Evolutionary conservation across 2,797 vertebrate genomes (phyloP).

Genomic region (Xiphorhynchus erythropygius): DNA sequence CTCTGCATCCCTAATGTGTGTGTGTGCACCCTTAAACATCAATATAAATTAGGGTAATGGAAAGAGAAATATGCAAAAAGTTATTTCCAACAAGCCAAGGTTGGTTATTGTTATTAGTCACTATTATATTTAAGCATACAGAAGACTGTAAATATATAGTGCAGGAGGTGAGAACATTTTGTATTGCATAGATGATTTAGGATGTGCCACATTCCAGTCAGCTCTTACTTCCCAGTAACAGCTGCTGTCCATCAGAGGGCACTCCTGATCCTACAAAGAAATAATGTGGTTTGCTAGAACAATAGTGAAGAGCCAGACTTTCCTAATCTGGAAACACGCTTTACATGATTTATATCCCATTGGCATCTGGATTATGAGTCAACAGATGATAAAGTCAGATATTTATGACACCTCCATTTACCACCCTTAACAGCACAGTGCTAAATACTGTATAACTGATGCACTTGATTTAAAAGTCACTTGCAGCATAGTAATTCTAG

Average conservation of each 20-base stretch:
- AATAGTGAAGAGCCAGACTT: conserved; percentile 35
- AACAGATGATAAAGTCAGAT: conserved; percentile 74
- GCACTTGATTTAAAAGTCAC: conserved; percentile 69
- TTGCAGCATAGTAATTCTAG: conserved; percentile 47
- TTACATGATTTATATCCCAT: conserved; percentile 64
- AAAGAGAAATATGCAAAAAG: background rate
- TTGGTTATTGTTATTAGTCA: background rate
- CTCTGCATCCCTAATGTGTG: background rate
- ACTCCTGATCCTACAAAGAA: conserved; percentile 64
- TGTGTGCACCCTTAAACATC: background rate
- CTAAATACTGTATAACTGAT: conserved; percentile 62
- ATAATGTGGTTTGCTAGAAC: background rate
- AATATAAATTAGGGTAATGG: background rate
- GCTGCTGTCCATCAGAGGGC: conserved; percentile 63
- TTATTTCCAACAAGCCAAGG: background rate
- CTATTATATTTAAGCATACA: background rate
- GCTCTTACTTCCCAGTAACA: background rate
- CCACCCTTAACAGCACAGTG: conserved; percentile 58
- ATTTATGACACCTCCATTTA: conserved; percentile 71
- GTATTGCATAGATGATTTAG: background rate
- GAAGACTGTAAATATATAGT: background rate
- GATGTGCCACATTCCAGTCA: background rate
- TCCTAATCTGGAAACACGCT: conserved; percentile 50
- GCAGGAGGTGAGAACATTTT: background rate
- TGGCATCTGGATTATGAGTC: conserved; percentile 72